Conservation (phyloP, 2,797 vertebrate species). For the Silurus aristotelis region DNA sequence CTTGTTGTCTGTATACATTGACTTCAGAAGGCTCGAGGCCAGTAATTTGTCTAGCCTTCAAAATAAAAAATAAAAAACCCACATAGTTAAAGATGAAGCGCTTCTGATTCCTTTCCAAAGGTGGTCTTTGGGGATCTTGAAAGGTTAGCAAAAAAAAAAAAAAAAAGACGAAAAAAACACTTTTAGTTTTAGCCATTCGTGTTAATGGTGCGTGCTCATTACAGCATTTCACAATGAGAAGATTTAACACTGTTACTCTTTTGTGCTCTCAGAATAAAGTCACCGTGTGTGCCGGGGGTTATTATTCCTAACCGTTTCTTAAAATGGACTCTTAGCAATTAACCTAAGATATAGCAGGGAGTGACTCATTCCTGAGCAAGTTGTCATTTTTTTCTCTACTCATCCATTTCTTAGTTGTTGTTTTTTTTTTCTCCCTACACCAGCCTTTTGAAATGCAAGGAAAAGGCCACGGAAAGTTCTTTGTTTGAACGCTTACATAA, state of each 20-base stretch:
- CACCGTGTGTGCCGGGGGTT: conserved; percentile 12
- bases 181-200: conserved; percentile 19
- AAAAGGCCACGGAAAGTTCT: conserved; percentile 51
- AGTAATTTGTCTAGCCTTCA: not conserved
- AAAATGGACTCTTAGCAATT: conserved; percentile 48
- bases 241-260: conserved; percentile 36
- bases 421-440: not conserved
- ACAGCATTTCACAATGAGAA: conserved; percentile 13
- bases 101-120: conserved; percentile 18
- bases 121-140: not conserved
- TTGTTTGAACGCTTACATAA: conserved; percentile 47
- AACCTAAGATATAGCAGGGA: conserved; percentile 27
- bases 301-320: conserved; percentile 26
- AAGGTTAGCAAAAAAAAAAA: conserved; percentile 14
- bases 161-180: not conserved
- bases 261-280: conserved; percentile 5
- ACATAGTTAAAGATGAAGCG: conserved; percentile 1
- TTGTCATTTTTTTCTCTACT: conserved; percentile 24
- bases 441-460: conserved; percentile 30
- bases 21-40: not conserved
- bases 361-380: conserved; percentile 43
- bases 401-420: conserved; percentile 16
- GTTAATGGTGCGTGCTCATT: conserved; percentile 22
- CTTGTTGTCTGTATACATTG: not conserved
- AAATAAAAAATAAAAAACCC: not conserved